Conservation (phyloP, 2,113 vertebrate genomes). For the Antechinus flavipes region DNA sequence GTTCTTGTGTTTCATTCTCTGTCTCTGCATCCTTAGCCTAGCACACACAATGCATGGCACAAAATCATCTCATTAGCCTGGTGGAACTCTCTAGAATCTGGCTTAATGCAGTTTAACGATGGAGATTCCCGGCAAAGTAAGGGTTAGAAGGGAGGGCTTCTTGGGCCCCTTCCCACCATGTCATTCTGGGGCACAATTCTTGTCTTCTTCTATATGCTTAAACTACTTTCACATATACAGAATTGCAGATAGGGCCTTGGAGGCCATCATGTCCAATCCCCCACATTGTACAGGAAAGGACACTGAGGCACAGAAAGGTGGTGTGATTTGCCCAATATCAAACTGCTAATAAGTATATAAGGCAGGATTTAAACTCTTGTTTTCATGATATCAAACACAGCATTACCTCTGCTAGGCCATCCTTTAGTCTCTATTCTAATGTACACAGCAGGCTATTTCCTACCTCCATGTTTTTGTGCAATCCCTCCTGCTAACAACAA, state of each 20-base stretch:
- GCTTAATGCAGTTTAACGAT: neutral
- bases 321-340: neutral
- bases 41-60: neutral
- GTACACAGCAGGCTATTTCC: too few relatives aligned
- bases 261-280: neutral
- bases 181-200: neutral
- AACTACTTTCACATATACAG: neutral
- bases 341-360: neutral
- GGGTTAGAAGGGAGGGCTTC: neutral
- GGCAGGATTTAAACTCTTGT: neutral
- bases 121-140: neutral
- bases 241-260: neutral
- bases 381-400: neutral
- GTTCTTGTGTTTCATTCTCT: neutral
- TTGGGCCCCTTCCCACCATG: neutral
- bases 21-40: neutral
- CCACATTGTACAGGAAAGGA: neutral
- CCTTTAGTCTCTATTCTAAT: neutral
- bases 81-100: neutral
- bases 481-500: neutral
- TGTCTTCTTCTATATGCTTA: neutral
- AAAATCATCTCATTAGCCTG: neutral
- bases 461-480: neutral
- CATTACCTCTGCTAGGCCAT: too few relatives aligned
- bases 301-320: neutral